Evolutionary conservation across 1,140 invertebrate species (phyloP).

Genomic region (Cydia amplana): DNA sequence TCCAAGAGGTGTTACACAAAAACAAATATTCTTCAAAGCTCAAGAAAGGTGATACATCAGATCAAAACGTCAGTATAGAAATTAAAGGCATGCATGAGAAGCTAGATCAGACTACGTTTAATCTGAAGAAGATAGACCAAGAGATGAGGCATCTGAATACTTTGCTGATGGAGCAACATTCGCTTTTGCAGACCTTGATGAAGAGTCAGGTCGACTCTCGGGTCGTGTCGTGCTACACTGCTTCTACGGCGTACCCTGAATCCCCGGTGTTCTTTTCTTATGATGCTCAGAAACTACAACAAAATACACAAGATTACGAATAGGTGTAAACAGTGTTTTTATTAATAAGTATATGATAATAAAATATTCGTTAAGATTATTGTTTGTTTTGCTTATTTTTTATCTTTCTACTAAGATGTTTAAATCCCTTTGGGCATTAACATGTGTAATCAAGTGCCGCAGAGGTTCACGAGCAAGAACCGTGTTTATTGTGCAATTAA

Average conservation of each 20-base stretch:
- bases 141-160: constrained; percentile 71
- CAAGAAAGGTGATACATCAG: constrained; percentile 60
- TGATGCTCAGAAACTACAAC: constrained; percentile 4
- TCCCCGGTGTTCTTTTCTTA: constrained; percentile 58
- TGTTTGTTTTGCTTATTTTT: constrained; percentile 10
- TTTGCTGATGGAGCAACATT: constrained; percentile 64
- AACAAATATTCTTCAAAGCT: constrained; percentile 63
- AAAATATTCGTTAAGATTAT: neutral
- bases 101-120: constrained; percentile 72
- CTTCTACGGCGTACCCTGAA: constrained; percentile 45
- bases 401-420: neutral
- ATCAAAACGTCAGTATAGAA: constrained; percentile 66
- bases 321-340: neutral
- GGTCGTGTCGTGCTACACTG: constrained; percentile 42
- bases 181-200: constrained; percentile 61
- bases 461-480: neutral
- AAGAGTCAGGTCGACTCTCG: constrained; percentile 50
- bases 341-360: neutral
- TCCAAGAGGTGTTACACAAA: constrained; percentile 68
- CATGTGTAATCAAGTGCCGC: neutral
- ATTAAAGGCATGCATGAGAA: constrained; percentile 73
- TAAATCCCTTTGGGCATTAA: constrained; percentile 2
- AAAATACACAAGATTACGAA: neutral
- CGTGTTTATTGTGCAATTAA: neutral
- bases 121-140: constrained; percentile 73